These are phyloP conservation scores for Rhabditophanes sp. DNA, from an alignment of 2,888 invertebrate species.

Conservation along the genomic window DNA sequence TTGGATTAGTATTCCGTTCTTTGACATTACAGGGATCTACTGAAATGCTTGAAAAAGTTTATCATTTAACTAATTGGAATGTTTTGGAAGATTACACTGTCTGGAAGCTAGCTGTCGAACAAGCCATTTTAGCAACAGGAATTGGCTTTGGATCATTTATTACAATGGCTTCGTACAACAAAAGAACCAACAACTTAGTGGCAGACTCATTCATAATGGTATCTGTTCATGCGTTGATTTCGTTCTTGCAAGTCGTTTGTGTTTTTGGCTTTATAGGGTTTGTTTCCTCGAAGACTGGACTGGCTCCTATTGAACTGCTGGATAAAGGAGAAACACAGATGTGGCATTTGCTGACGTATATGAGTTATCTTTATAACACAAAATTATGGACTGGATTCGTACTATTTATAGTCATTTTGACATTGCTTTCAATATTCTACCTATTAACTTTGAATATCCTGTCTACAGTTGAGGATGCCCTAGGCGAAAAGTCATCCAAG, in stretches of 20 bases:
- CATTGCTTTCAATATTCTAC: conserved; percentile 10
- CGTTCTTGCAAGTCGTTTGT: conserved; percentile 21
- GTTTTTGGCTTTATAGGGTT: conserved; percentile 31
- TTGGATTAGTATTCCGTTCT: conserved; percentile 10
- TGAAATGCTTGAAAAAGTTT: conserved; percentile 25
- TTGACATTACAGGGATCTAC: conserved; percentile 26
- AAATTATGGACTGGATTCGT: conserved; percentile 32
- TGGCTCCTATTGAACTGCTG: conserved; percentile 25
- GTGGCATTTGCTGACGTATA: conserved; percentile 35
- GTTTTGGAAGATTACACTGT: conserved; percentile 28
- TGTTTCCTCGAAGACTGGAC: conserved; percentile 23
- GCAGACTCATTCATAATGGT: conserved; percentile 31
- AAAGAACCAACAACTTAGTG: conserved; percentile 41
- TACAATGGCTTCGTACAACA: conserved; percentile 43
- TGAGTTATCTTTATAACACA: conserved; percentile 25
- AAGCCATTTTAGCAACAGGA: conserved; percentile 38
- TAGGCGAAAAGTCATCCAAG: conserved; percentile 36
- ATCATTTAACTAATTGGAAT: conserved; percentile 35
- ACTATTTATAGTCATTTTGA: conserved; percentile 21
- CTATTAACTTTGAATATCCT: conserved; percentile 35
- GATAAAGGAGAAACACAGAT: conserved; percentile 32
- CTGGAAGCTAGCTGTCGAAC: conserved; percentile 38
- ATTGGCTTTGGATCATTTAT: conserved; percentile 43
- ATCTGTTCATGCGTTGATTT: conserved; percentile 21
- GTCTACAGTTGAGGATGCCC: conserved; percentile 32